phyloP scores from a whole-genome alignment of 2,113 vertebrate species.

The Pygathrix nemaeus region DNA sequence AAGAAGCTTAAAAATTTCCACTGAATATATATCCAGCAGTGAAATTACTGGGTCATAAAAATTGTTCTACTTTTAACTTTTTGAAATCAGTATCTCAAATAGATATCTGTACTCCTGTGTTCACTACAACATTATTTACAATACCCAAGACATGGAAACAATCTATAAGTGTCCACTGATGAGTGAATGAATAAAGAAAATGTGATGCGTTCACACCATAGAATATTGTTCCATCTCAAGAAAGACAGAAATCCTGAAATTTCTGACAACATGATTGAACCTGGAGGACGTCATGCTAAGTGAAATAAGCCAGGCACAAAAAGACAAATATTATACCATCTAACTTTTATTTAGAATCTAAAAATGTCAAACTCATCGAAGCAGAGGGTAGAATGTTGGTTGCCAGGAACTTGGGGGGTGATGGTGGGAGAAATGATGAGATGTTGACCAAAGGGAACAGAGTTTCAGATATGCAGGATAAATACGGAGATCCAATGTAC shows the following conservation, averaged over 20 bases:
- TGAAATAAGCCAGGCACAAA: not conserved
- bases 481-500: not conserved
- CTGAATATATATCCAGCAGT: not conserved
- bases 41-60: not conserved
- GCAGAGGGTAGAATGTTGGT: not conserved
- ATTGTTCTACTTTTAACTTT: not conserved
- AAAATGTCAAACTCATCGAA: not conserved
- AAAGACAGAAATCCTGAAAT: not conserved
- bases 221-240: not conserved
- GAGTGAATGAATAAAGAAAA: not conserved
- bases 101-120: not conserved
- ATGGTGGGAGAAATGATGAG: not conserved
- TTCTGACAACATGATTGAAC: not conserved
- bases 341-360: not conserved
- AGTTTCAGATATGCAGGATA: not conserved
- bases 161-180: not conserved
- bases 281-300: not conserved
- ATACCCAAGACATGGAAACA: not conserved
- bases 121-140: not conserved
- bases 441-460: not conserved
- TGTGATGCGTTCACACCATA: no score
- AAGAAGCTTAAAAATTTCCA: not conserved
- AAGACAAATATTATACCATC: not conserved
- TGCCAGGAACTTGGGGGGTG: not conserved
- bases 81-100: not conserved